Evolutionary conservation across 2,113 vertebrate species (phyloP).

Genomic region (Sitta europaea): DNA sequence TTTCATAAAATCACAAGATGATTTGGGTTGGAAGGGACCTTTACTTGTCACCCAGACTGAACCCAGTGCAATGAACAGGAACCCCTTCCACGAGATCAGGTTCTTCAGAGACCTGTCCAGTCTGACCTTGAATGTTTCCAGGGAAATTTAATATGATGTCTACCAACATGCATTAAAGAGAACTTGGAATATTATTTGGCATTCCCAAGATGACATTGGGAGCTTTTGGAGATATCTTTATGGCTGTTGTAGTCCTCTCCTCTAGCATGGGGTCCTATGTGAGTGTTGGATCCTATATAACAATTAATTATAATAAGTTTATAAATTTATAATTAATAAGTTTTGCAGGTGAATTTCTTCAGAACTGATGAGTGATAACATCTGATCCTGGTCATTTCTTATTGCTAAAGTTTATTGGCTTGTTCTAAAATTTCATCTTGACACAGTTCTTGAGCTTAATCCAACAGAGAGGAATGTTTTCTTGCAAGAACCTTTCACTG

Average conservation of each 20-base stretch:
- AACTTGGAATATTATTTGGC: not conserved
- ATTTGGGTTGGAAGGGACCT: not conserved
- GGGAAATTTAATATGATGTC: not conserved
- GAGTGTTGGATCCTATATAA: not conserved
- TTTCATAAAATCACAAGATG: not conserved
- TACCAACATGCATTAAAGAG: not conserved
- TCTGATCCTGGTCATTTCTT: not conserved
- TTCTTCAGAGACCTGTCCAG: not conserved
- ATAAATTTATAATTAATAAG: too few relatives aligned
- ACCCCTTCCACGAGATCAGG: not conserved
- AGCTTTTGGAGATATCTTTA: not conserved
- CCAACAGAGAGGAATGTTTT: not conserved
- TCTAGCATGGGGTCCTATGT: not conserved
- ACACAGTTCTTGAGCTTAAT: not conserved
- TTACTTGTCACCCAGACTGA: not conserved
- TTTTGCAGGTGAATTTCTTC: not conserved
- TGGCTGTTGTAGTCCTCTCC: not conserved
- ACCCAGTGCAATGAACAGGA: not conserved
- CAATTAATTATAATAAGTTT: too few relatives aligned
- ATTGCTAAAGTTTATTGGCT: not conserved
- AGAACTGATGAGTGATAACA: accelerated
- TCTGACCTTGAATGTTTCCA: not conserved
- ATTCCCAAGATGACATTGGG: not conserved
- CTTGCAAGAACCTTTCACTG: not conserved
- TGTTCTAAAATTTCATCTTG: not conserved